Base-by-base conservation (phyloP, 1,140 invertebrate genomes). In the Dinoponera quadriceps region DNA sequence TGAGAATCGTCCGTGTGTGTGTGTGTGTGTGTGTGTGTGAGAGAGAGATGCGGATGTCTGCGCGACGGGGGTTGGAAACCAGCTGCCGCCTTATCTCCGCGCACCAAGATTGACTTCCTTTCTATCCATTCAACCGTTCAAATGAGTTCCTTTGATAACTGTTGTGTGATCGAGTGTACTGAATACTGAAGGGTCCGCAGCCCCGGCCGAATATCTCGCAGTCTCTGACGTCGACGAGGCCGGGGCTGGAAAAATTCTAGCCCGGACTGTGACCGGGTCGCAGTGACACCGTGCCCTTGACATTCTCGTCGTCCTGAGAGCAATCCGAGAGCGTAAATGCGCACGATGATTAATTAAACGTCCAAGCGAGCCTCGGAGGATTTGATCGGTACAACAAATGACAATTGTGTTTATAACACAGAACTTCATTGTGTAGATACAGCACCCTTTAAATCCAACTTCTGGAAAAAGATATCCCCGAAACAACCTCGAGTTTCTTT, bases 101-200 rank as follows among this genome's bases (percentile, higher is more conserved):
- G 91, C 88, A 89, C 90, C 90, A 91, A 94, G 94, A 94, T 94
- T 94, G 94, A 94, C 94, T 94, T 94, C 94, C 94, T 94, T 94
- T 94, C 93, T 93, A 93, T 91, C 94, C 92, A 94, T 94, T 94
- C 94, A 94, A 85, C 91, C 93, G 94, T 91, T 94, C 93, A 94
- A 94, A 94, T 94, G 94, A 94, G 93, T 94, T 94, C 93, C 93
- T 94, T 94, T 94, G 94, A 94, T 94, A 94, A 94, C 92, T 94
- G 93, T 94, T 94, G 93, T 94, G 93, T 93, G 93, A 94, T 94
- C 93, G 92, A 93, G 93, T 93, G 92, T 92, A 91, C 91, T 93
- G 93, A 94, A 94, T 94, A 92, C 92, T 92, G 93, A 93, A 94
- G 93, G 93, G 93, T 92, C 93, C 82, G 73, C 27, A 73, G 83